Percentiles rank a stretch among this genome's conserved stretches.
phyloP scores from a whole-genome alignment of 92 coral and sea anemone species.

The Phenganax subtilis region DNA sequence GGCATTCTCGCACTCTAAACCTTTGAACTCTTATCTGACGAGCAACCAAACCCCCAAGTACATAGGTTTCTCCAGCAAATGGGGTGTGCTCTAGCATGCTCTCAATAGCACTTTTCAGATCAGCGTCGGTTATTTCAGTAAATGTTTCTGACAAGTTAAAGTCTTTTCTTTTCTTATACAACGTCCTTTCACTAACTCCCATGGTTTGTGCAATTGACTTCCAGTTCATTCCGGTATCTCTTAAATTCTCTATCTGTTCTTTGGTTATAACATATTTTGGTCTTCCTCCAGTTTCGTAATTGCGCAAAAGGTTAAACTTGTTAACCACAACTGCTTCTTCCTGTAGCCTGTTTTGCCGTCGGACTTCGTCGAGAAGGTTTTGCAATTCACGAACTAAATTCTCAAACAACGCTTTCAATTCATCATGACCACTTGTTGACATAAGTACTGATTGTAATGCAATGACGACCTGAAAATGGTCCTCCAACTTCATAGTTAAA shows the following conservation, averaged over 20 bases:
- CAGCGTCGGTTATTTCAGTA: constrained; percentile 39
- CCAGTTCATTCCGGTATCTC: constrained; percentile 59
- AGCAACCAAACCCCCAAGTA: constrained; percentile 53
- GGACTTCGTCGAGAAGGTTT: constrained; percentile 19
- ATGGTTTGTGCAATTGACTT: constrained; percentile 49
- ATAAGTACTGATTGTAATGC: constrained; percentile 31
- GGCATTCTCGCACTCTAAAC: constrained; percentile 44
- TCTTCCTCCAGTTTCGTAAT: constrained; percentile 41
- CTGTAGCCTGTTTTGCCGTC: constrained; percentile 5
- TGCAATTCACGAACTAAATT: constrained; percentile 33
- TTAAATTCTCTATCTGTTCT: constrained; percentile 54
- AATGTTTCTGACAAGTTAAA: constrained; percentile 49
- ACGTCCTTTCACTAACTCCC: constrained; percentile 61
- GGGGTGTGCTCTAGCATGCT: constrained; percentile 48
- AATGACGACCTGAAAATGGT: constrained; percentile 36
- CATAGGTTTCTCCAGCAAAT: constrained; percentile 54
- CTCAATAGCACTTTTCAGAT: constrained; percentile 39
- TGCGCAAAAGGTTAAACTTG: background rate
- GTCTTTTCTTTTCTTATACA: constrained; percentile 51
- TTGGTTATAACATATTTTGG: constrained; percentile 52
- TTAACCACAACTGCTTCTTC: background rate
- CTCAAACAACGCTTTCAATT: constrained; percentile 16
- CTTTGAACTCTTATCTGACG: constrained; percentile 55
- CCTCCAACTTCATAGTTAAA: constrained; percentile 30
- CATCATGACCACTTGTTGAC: constrained; percentile 29